Evolutionary conservation across 2,113 vertebrate species (phyloP), one percentile per base, ranked within the genome.

Genomic region (Falco punctatus): DNA sequence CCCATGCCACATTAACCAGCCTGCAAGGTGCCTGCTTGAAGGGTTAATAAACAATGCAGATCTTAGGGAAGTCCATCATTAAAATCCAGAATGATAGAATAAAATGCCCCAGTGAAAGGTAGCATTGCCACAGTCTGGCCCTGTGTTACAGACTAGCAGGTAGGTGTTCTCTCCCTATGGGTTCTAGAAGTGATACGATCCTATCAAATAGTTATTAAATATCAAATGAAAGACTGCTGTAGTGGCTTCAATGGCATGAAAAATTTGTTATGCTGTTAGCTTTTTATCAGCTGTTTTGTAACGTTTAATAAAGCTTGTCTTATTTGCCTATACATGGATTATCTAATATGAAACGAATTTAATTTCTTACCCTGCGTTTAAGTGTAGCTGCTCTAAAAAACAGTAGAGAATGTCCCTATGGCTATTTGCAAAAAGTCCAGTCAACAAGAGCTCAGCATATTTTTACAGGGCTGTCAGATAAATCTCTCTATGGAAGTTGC

Each of bases 381-480:
- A 51, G 30, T 40, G 20, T 26, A 78, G 49, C 52, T 90, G 21
- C 55, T 81, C 33, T 71, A 62, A 87, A 91, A 91, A 90, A 16
- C 48, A 84, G 75, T 84, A 86, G 67, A 93, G 57, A 88, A 58
- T 30, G 54, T 55, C 55, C 81, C 75, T 35, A 33, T 46, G 44
- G 35, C 87, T 90, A 71, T 79, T 83, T 79, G 42, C 70, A 96
- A 94, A 91, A 93, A 81, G 93, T 78, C 85, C 81, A 90, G 85
- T 90, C 91, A 96, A 95, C 78, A 97, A 88, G 85, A 96, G 44
- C 93, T 92, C 89, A 85, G 55, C 88, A 83, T 94, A 96, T 92
- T 97, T 92, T 97, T 86, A 57, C 79, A 94, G 23, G 71, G 71
- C 67, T 97, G 94, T 93, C 92, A 93, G 94, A 94, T 93, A 94